Evolutionary conservation across 2,888 invertebrate genomes (phyloP).

Genomic region (Rhynchonema sp.): DNA sequence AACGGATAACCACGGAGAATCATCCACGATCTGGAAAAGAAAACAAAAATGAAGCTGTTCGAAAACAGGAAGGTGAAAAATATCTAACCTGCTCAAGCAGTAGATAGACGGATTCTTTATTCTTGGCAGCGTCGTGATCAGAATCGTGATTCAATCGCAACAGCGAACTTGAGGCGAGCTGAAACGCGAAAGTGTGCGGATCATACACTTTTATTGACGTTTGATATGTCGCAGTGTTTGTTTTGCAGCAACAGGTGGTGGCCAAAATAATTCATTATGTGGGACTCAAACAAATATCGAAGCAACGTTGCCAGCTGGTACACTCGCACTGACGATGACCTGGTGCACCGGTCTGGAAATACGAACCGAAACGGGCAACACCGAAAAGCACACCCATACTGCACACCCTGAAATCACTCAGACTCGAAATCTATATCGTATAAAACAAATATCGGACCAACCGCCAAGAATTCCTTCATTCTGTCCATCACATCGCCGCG

Average conservation of each 20-base stretch:
- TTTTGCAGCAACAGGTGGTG: too few relatives aligned
- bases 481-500: slow-evolving; percentile 88
- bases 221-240: too few relatives aligned
- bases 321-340: too few relatives aligned
- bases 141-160: slow-evolving; percentile 81
- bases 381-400: too few relatives aligned
- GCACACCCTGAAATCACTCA: background rate
- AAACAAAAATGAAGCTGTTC: background rate
- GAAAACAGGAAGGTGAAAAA: background rate
- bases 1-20: slow-evolving; percentile 94
- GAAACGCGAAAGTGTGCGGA: too few relatives aligned
- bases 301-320: too few relatives aligned
- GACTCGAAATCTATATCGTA: background rate
- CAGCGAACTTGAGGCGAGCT: slow-evolving; percentile 80
- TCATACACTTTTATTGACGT: too few relatives aligned
- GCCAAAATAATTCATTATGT: too few relatives aligned
- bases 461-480: slow-evolving; percentile 73
- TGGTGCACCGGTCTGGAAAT: too few relatives aligned
- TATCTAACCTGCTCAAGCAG: slow-evolving; percentile 54
- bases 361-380: too few relatives aligned
- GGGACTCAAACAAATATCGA: too few relatives aligned
- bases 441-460: slow-evolving; percentile 25
- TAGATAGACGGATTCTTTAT: slow-evolving; percentile 88
- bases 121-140: slow-evolving; percentile 74
- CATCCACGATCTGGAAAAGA: slow-evolving; percentile 62